Conservation (phyloP, 2,888 invertebrate genomes). For the Tenodera sinensis region DNA sequence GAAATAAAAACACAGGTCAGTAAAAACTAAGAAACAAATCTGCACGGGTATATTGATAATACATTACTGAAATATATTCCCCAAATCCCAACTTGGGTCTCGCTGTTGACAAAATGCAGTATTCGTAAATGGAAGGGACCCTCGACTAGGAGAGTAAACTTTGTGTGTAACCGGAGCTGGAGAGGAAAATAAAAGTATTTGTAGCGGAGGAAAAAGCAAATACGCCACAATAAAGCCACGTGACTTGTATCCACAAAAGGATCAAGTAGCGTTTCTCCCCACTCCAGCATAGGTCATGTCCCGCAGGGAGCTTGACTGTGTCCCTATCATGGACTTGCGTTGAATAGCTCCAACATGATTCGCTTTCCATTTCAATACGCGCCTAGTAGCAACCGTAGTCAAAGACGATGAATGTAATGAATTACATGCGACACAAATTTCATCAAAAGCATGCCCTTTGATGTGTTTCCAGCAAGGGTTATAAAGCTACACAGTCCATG, state of each 20-base stretch:
- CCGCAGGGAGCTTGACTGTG: too few relatives aligned
- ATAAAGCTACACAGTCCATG: too few relatives aligned
- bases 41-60: background rate
- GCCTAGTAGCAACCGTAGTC: too few relatives aligned
- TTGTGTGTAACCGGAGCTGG: background rate
- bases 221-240: background rate
- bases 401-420: too few relatives aligned
- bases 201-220: background rate
- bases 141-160: background rate
- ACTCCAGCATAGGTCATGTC: background rate
- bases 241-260: background rate
- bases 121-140: background rate
- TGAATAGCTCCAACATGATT: too few relatives aligned
- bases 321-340: too few relatives aligned
- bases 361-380: too few relatives aligned
- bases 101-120: background rate
- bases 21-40: too few relatives aligned
- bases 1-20: too few relatives aligned
- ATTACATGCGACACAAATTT: too few relatives aligned
- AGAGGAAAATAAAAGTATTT: background rate
- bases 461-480: too few relatives aligned
- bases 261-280: background rate
- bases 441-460: too few relatives aligned
- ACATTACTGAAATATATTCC: background rate
- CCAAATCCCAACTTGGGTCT: background rate